A percentile compares a stretch with the other conserved stretches of the same genome.
These are phyloP conservation scores for Sinohyriopsis cumingii DNA, from an alignment of 2,888 invertebrate genomes.

Conservation along the genomic window DNA sequence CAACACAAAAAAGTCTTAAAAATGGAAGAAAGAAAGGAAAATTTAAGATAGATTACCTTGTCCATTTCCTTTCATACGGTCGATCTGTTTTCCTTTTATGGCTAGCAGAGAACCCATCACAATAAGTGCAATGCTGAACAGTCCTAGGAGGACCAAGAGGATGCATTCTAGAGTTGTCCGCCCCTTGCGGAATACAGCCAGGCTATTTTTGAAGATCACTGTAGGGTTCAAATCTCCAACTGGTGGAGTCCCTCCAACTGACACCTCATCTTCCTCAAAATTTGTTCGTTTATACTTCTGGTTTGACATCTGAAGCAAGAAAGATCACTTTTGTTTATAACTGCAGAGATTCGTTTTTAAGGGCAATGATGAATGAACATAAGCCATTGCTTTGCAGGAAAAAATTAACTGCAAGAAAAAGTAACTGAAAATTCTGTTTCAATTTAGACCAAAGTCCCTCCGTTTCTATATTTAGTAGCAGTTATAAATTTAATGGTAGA, in stretches of 20 bases:
- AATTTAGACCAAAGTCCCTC: too few species aligned
- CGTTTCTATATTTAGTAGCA: too few species aligned
- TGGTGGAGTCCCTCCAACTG: conserved; percentile 64
- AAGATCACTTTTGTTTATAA: too few species aligned
- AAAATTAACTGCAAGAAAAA: too few species aligned
- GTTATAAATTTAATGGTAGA: too few species aligned
- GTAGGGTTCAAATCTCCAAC: conserved; percentile 58
- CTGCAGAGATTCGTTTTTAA: too few species aligned
- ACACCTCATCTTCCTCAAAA: conserved; percentile 70
- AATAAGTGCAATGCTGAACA: conserved; percentile 49
- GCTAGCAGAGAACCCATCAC: conserved; percentile 56
- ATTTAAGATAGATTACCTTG: not conserved
- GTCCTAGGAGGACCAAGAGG: conserved; percentile 45
- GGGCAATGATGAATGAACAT: too few species aligned
- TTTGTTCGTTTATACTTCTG: conserved; percentile 70
- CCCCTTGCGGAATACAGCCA: conserved; percentile 46
- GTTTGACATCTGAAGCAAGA: conserved; percentile 64
- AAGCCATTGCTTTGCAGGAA: too few species aligned
- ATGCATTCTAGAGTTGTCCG: conserved; percentile 58
- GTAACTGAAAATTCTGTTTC: too few species aligned
- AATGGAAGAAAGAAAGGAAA: too few species aligned
- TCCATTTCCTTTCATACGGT: not conserved
- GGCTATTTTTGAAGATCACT: conserved; percentile 61
- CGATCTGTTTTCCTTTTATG: conserved; percentile 36
- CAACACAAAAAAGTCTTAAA: too few species aligned